Conservation (phyloP, 2,113 vertebrate species). For the Kobus ellipsiprymnus region DNA sequence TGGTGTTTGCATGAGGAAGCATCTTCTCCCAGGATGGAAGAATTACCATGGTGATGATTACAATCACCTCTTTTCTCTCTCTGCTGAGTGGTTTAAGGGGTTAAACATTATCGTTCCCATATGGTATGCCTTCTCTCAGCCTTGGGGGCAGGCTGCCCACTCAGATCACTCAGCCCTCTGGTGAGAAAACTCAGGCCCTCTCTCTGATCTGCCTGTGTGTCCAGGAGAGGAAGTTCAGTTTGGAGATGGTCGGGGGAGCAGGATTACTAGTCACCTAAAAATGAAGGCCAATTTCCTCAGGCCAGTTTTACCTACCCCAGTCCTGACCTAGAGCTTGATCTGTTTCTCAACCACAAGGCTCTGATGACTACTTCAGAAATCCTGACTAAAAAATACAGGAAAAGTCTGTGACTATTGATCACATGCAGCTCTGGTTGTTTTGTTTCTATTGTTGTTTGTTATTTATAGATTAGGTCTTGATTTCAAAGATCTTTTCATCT, state of each 20-base stretch:
- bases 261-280: background rate
- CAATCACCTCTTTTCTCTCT: background rate
- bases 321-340: background rate
- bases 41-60: background rate
- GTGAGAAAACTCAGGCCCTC: background rate
- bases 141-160: background rate
- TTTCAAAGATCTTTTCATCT: constrained; percentile 30
- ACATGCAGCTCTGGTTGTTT: background rate
- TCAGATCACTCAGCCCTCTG: background rate
- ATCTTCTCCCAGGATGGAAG: background rate
- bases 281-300: background rate
- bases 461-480: constrained; percentile 26
- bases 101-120: background rate
- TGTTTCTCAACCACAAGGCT: background rate
- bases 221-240: background rate
- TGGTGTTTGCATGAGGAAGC: background rate
- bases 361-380: background rate
- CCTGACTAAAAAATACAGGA: background rate
- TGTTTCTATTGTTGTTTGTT: constrained; percentile 17
- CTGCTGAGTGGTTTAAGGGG: background rate
- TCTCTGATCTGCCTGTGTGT: background rate
- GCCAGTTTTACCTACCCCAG: background rate
- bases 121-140: background rate
- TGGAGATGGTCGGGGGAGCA: background rate
- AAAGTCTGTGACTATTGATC: background rate